Percentiles rank a stretch among this genome's conserved stretches.
Evolutionary conservation across 53 echinoderm and acorn worm species (phyloP).

Genomic region (Antedon mediterranea): DNA sequence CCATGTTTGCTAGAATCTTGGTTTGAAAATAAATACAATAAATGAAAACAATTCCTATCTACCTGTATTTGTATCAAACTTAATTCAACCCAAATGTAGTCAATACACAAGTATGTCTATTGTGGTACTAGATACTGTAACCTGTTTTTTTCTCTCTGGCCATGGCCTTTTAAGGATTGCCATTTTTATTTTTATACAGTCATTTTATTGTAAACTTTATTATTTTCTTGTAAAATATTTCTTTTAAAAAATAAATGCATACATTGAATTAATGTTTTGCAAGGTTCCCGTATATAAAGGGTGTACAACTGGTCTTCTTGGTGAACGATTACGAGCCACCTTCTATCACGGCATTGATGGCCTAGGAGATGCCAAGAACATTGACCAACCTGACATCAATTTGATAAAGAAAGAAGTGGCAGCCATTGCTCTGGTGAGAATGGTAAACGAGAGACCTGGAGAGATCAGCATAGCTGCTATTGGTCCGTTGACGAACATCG

Average conservation of each 20-base stretch:
- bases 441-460: constrained; percentile 47
- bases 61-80: no score
- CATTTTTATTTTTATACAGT: no score
- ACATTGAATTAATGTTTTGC: neutral
- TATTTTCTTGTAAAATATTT: no score
- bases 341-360: constrained; percentile 31
- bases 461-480: constrained; percentile 50
- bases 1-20: no score
- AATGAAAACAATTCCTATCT: no score
- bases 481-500: constrained; percentile 79
- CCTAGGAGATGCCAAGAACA: constrained; percentile 13
- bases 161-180: neutral
- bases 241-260: no score
- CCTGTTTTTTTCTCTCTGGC: no score
- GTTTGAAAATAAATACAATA: no score
- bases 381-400: constrained; percentile 20
- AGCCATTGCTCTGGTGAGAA: constrained; percentile 31
- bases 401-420: constrained; percentile 41
- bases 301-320: constrained; percentile 7
- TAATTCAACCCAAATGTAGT: no score
- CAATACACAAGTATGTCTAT: no score
- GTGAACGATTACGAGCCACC: neutral
- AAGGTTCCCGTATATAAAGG: constrained; percentile 34
- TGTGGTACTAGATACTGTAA: no score
- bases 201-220: neutral